phyloP scores from a whole-genome alignment of 2,888 invertebrate genomes.

The Drosophila barbarae region DNA sequence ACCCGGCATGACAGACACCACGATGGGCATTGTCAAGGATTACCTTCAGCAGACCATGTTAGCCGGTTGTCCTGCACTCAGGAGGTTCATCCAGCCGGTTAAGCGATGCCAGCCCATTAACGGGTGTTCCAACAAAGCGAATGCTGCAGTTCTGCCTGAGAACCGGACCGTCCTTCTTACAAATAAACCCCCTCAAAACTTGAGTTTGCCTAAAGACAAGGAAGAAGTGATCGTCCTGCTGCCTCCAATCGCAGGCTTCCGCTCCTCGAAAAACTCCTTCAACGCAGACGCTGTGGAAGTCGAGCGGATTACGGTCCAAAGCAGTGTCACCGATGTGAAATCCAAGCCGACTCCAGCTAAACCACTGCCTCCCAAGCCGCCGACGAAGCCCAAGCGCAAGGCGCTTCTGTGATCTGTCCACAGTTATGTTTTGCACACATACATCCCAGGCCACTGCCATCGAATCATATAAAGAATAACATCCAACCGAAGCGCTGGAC shows the following conservation, averaged over 20 bases:
- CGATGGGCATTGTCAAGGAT: conserved; percentile 31
- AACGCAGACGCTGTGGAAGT: conserved; percentile 8
- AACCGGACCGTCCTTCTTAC: conserved; percentile 1
- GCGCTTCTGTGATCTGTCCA: conserved; percentile 23
- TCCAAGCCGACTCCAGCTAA: not conserved
- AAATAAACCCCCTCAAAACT: conserved; percentile 35
- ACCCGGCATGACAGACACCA: conserved; percentile 16
- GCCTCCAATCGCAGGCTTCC: conserved; percentile 46
- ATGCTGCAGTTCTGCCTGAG: not conserved
- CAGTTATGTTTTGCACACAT: conserved; percentile 42
- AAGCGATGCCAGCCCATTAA: not conserved
- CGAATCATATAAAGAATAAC: conserved; percentile 41
- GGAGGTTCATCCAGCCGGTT: not conserved
- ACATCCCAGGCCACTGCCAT: conserved; percentile 4
- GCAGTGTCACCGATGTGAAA: not conserved
- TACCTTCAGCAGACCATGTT: conserved; percentile 14
- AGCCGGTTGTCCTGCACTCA: no score
- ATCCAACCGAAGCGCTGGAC: conserved; percentile 35
- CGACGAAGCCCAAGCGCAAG: conserved; percentile 25
- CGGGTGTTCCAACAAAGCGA: conserved; percentile 5
- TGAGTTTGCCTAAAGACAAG: conserved; percentile 11
- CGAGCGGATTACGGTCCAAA: conserved; percentile 3
- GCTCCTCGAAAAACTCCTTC: conserved; percentile 50
- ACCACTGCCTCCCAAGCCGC: conserved; percentile 19
- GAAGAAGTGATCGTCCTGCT: conserved; percentile 46